These are phyloP conservation scores for Atta texana DNA, from an alignment of 1,140 invertebrate genomes.

Conservation along the genomic window DNA sequence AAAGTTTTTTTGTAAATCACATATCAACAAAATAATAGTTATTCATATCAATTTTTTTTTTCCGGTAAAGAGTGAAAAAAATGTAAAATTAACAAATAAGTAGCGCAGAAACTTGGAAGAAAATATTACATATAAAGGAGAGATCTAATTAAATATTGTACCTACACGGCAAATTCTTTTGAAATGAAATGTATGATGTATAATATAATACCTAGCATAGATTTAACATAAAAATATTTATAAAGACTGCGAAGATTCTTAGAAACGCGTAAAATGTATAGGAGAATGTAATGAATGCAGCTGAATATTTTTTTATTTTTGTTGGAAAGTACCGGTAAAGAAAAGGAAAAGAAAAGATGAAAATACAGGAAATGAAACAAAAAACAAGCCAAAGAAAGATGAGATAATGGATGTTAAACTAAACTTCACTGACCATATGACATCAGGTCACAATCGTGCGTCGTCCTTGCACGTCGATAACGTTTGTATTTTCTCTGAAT, in stretches of 20 bases:
- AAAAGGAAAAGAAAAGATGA: background rate
- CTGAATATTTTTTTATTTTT: conserved; percentile 5
- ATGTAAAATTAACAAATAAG: too few species aligned
- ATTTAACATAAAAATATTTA: background rate
- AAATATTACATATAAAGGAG: background rate
- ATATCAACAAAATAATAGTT: too few species aligned
- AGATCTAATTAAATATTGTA: background rate
- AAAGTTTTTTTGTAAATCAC: too few species aligned
- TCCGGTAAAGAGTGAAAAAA: too few species aligned
- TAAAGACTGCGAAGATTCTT: background rate
- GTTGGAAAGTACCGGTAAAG: background rate
- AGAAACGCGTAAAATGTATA: background rate
- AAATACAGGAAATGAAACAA: background rate
- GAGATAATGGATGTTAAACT: background rate
- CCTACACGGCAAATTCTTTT: background rate
- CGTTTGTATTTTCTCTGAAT: background rate
- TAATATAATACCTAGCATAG: background rate
- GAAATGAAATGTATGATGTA: background rate
- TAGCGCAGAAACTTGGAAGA: too few species aligned
- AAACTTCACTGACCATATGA: background rate
- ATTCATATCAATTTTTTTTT: too few species aligned
- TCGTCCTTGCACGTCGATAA: background rate
- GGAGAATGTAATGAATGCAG: background rate
- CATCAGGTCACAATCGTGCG: background rate
- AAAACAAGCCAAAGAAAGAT: background rate